These are phyloP conservation scores for Hyaena hyaena DNA, from an alignment of 2,113 vertebrate genomes.

Conservation along the genomic window DNA sequence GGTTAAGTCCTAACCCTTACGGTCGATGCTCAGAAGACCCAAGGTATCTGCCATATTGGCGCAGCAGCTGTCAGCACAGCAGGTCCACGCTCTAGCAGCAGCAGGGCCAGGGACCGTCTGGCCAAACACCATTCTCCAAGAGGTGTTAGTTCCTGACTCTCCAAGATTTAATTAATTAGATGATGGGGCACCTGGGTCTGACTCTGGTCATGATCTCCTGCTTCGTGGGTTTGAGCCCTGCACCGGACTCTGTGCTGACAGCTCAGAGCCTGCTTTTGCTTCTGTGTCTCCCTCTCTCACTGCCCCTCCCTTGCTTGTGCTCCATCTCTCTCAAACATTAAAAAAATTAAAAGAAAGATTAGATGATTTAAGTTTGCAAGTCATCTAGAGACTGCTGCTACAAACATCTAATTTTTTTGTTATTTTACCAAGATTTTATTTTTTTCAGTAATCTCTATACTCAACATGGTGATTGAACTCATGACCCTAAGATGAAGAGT, in stretches of 20 bases:
- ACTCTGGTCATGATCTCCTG: no score
- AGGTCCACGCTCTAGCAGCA: not conserved
- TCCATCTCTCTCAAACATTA: no score
- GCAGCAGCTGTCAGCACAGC: accelerated
- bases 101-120: not conserved
- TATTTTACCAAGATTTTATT: no score
- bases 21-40: not conserved
- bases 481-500: no score
- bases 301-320: no score
- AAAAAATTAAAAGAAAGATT: no score
- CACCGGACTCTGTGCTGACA: no score
- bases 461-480: no score
- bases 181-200: not conserved
- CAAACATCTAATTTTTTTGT: not conserved
- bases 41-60: not conserved
- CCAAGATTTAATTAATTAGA: not conserved
- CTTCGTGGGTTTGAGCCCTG: no score
- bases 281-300: no score
- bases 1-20: not conserved
- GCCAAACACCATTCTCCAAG: not conserved
- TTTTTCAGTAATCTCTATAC: no score
- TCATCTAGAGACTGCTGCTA: not conserved
- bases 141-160: not conserved
- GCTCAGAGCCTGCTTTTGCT: no score
- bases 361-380: not conserved